Base-by-base conservation (phyloP, 2,888 invertebrate species). In the Gari tellinella region DNA sequence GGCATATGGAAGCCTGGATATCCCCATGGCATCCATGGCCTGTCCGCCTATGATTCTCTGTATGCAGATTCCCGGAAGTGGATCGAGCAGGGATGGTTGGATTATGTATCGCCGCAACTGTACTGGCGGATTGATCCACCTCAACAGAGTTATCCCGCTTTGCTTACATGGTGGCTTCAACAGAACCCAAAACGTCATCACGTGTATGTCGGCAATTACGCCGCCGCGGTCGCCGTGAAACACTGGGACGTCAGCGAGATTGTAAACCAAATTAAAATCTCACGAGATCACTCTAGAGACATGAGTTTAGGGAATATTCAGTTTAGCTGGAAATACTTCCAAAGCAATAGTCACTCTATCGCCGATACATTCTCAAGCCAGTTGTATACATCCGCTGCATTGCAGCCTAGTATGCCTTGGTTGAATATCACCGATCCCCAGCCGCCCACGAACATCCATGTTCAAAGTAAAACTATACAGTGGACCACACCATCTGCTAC, bases 111-210 rank as follows among this genome's bases (percentile, higher is more conserved):
- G 0, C 90, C 90, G 7, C 90, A 90, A 68, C 80, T 90, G 7
- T 90, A 90, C 81, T 90, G 90, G 90, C 26, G 68, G 56, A 88
- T 90, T 26, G 88, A 86, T 60, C 86, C 89, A 2, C 86, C 87
- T 0, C 83, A 80, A 23, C 90, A 90, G 72, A 90, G 89, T 65
- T 90, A 88, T 76, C 83, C 89, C 0, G 82, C 76, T 8, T 74
- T 90, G 7, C 70, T 89, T 5, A 85, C 88, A 57, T 90, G 90
- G 90, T 90, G 90, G 90, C 61, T 87, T 5, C 23, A 81, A 14
- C 86, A 88, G 60, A 88, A 88, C 58, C 38, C 77, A 0, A 60
- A 75, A 12, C 66, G 79, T 1, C 78, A 84, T 8, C 88, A 89
- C 61, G 52, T 90, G 25, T 89, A 88, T 66, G 72, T 83, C 0